phyloP scores from a whole-genome alignment of 2,797 vertebrate genomes.

The Sebastes hubbsi region DNA sequence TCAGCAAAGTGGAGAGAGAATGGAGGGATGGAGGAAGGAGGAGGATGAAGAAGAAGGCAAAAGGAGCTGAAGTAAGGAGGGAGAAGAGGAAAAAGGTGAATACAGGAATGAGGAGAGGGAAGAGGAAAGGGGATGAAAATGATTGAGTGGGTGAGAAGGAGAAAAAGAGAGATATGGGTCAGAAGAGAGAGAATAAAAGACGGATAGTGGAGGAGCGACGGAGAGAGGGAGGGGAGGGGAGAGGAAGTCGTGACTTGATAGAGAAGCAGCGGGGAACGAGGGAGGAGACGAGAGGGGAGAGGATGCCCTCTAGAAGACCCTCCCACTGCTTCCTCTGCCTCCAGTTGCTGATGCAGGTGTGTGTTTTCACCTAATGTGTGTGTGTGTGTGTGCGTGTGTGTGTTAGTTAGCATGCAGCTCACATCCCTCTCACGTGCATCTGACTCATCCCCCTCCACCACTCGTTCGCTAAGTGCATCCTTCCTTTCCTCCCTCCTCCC shows the following conservation, averaged over 20 bases:
- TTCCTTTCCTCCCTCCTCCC: constrained; percentile 29
- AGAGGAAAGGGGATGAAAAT: background rate
- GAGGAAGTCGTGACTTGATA: constrained; percentile 43
- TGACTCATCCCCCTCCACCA: constrained; percentile 63
- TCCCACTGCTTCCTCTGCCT: constrained; percentile 44
- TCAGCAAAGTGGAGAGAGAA: constrained; percentile 14
- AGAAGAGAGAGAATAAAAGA: constrained; percentile 13
- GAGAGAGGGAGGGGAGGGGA: background rate
- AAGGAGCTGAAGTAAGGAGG: background rate
- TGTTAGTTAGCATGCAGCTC: constrained; percentile 70
- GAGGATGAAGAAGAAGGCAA: background rate
- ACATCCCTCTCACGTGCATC: constrained; percentile 70
- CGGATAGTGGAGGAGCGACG: background rate
- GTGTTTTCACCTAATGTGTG: constrained; percentile 54
- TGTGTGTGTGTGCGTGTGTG: constrained; percentile 32
- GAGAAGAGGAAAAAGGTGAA: background rate
- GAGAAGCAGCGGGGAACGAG: constrained; percentile 4
- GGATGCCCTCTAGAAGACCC: constrained; percentile 59
- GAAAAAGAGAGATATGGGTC: constrained; percentile 25
- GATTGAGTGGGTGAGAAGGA: background rate
- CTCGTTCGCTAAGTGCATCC: constrained; percentile 19
- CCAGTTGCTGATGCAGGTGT: constrained; percentile 61
- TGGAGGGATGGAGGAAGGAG: background rate
- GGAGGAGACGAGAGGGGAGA: constrained; percentile 7
- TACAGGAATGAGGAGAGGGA: background rate